A percentile compares a stretch with the other conserved stretches of the same genome.
Evolutionary conservation across 1,140 invertebrate genomes (phyloP).

Genomic region (Parapsyche elsis): DNA sequence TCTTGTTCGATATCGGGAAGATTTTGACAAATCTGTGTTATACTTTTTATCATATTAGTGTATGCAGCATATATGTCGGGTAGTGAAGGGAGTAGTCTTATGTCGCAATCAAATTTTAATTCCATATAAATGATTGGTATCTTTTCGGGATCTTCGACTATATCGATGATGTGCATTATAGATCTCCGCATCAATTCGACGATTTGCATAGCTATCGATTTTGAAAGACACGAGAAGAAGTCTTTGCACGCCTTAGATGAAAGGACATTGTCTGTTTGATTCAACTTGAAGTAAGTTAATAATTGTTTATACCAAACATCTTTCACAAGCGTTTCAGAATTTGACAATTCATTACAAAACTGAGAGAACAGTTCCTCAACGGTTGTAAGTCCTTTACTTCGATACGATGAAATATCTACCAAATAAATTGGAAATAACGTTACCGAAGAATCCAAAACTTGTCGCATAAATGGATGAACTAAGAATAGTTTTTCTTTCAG

Average conservation of each 20-base stretch:
- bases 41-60: slow-evolving; percentile 63
- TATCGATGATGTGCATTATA: slow-evolving; percentile 62
- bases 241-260: slow-evolving; percentile 59
- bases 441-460: slow-evolving; percentile 69
- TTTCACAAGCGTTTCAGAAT: slow-evolving; percentile 64
- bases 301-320: slow-evolving; percentile 65
- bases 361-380: slow-evolving; percentile 64
- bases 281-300: slow-evolving; percentile 64
- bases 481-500: slow-evolving; percentile 69
- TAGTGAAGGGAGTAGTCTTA: slow-evolving; percentile 64
- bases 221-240: slow-evolving; percentile 63
- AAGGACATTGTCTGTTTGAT: slow-evolving; percentile 62
- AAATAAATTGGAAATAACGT: slow-evolving; percentile 67
- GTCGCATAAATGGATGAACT: slow-evolving; percentile 72
- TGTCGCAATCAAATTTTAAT: slow-evolving; percentile 65
- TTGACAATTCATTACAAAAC: slow-evolving; percentile 64
- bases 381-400: slow-evolving; percentile 61
- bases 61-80: slow-evolving; percentile 63
- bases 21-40: slow-evolving; percentile 64
- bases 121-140: slow-evolving; percentile 62
- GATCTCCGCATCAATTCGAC: slow-evolving; percentile 66
- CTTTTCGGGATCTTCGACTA: slow-evolving; percentile 59
- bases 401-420: slow-evolving; percentile 68
- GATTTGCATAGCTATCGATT: slow-evolving; percentile 66
- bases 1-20: slow-evolving; percentile 65